Evolutionary conservation across 2,888 invertebrate species (phyloP).

Genomic region (Dichetophora obliterata): DNA sequence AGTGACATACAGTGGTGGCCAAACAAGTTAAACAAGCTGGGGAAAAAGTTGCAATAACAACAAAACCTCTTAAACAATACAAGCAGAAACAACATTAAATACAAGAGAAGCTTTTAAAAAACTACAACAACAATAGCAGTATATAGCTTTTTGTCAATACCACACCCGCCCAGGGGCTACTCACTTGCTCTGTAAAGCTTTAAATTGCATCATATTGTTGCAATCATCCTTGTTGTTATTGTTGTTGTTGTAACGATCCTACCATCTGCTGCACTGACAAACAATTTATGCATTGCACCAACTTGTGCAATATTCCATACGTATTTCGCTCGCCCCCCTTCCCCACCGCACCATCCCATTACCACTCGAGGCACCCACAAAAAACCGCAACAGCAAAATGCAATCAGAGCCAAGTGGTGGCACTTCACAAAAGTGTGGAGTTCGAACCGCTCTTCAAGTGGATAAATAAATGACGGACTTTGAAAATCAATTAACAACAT

Average conservation of each 20-base stretch:
- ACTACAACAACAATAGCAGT: conserved; percentile 1
- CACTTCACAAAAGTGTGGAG: conserved; percentile 11
- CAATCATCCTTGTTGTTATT: conserved; percentile 5
- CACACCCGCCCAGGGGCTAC: background rate
- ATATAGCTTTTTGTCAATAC: background rate
- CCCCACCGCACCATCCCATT: background rate
- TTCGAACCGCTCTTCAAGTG: conserved; percentile 28
- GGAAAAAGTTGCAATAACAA: background rate
- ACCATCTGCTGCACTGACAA: conserved; percentile 6
- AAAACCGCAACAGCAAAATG: conserved; percentile 39
- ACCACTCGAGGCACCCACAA: background rate
- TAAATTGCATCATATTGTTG: background rate
- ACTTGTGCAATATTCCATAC: background rate
- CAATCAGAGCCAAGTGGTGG: conserved; percentile 35
- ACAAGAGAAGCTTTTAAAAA: background rate
- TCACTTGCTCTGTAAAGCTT: background rate
- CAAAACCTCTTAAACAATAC: background rate
- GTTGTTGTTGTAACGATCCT: background rate
- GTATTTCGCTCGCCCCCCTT: too few species aligned
- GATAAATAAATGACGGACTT: conserved; percentile 54
- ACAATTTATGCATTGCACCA: conserved; percentile 26
- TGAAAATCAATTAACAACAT: conserved; percentile 70
- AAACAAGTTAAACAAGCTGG: background rate
- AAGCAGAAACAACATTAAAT: background rate
- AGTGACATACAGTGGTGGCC: conserved; percentile 18